A percentile compares a stretch with the other conserved stretches of the same genome.
These are phyloP conservation scores for Mesitornis unicolor DNA, from an alignment of 2,113 vertebrate genomes.

Conservation along the genomic window DNA sequence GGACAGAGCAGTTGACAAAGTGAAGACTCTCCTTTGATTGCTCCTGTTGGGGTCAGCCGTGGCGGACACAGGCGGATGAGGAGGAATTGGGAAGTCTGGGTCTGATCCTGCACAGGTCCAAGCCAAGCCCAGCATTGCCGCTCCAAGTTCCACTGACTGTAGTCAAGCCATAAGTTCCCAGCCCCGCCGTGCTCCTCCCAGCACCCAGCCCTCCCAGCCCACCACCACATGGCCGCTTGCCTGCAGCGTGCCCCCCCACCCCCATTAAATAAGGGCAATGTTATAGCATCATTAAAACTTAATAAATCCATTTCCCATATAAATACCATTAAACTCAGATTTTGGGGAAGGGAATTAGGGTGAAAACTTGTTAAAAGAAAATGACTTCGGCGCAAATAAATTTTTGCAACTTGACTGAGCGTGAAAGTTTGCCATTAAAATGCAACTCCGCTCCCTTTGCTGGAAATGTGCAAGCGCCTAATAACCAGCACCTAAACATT, in stretches of 20 bases:
- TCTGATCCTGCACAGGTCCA: background rate
- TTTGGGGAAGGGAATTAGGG: constrained; percentile 58
- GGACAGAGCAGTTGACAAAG: background rate
- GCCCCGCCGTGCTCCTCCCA: background rate
- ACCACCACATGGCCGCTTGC: background rate
- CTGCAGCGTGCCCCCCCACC: background rate
- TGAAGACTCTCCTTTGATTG: background rate
- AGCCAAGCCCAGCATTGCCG: background rate
- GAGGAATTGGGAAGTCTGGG: background rate
- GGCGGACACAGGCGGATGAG: background rate
- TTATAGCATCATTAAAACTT: constrained; percentile 61
- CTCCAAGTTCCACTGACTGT: background rate
- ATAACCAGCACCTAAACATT: constrained; percentile 52
- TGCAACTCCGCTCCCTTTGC: background rate
- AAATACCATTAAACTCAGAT: constrained; percentile 37
- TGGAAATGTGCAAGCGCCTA: constrained; percentile 15
- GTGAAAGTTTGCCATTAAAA: constrained; percentile 62
- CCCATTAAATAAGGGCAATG: background rate
- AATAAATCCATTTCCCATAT: constrained; percentile 60
- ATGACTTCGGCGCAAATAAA: constrained; percentile 19
- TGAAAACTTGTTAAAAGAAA: constrained; percentile 54
- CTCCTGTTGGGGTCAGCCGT: background rate
- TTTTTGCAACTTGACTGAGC: constrained; percentile 60
- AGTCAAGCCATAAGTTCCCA: background rate
- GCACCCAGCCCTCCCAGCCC: background rate